These are phyloP conservation scores for Magallana gigas DNA, from an alignment of 1,140 invertebrate genomes.

Conservation along the genomic window DNA sequence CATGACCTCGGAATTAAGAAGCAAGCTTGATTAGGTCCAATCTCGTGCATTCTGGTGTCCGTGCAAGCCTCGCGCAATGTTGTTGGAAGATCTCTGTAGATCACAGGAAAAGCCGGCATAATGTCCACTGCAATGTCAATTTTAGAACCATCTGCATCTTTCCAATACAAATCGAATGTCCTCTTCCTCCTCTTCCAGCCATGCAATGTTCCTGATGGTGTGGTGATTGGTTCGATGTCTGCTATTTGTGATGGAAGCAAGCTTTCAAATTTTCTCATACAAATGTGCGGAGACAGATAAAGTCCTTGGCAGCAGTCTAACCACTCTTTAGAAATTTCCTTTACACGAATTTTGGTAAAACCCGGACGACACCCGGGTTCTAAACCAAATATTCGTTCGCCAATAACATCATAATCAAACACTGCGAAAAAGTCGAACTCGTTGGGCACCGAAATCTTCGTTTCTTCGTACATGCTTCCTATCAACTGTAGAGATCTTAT, in stretches of 20 bases:
- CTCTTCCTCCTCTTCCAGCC: conserved; percentile 3
- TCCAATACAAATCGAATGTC: neutral
- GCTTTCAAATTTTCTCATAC: conserved; percentile 1
- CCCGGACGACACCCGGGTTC: neutral
- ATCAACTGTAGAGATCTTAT: neutral
- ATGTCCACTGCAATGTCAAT: neutral
- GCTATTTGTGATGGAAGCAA: neutral
- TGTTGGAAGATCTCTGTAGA: neutral
- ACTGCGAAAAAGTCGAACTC: conserved; percentile 21
- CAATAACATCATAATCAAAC: neutral
- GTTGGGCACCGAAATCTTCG: neutral
- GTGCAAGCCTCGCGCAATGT: neutral
- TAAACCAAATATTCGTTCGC: neutral
- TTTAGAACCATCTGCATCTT: neutral
- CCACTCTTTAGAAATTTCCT: neutral
- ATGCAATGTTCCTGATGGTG: neutral
- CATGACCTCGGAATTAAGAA: conserved; percentile 2
- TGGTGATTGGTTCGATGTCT: neutral
- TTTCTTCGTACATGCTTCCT: conserved; percentile 1
- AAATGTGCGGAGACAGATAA: neutral
- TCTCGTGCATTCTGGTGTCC: neutral
- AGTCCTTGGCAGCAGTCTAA: neutral
- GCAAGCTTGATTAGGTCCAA: neutral
- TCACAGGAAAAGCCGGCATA: neutral
- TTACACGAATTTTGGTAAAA: conserved; percentile 8